Conservation (phyloP, 2,888 invertebrate genomes). For the Tolmerus cingulatus region DNA sequence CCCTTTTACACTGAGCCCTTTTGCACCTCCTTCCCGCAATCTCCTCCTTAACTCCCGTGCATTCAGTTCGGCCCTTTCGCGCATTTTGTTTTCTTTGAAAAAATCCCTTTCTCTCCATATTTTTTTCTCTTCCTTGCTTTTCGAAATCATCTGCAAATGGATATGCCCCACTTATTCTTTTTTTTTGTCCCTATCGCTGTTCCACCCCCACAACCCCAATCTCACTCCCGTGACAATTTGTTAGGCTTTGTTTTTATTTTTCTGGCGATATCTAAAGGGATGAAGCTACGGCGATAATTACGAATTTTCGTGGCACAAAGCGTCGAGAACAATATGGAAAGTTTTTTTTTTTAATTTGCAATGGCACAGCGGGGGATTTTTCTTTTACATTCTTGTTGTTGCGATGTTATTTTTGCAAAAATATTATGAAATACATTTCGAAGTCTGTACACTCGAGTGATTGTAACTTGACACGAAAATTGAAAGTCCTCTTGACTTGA, state of each 20-base stretch:
- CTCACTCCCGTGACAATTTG: neutral
- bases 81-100: constrained; percentile 30
- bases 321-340: neutral
- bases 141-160: constrained; percentile 36
- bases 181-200: neutral
- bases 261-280: neutral
- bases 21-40: neutral
- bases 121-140: neutral
- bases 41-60: neutral
- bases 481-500: neutral
- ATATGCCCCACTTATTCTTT: constrained; percentile 13
- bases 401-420: neutral
- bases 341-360: neutral
- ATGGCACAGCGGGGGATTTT: neutral
- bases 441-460: neutral
- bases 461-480: constrained; percentile 10
- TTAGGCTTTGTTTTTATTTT: neutral
- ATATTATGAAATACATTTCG: constrained; percentile 5
- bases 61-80: neutral
- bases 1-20: neutral
- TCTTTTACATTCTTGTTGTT: neutral
- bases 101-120: neutral
- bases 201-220: neutral
- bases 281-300: constrained; percentile 11
- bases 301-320: constrained; percentile 19